Evolutionary conservation across 2,113 vertebrate genomes (phyloP).

Genomic region (Dunckerocampus dactyliophorus): DNA sequence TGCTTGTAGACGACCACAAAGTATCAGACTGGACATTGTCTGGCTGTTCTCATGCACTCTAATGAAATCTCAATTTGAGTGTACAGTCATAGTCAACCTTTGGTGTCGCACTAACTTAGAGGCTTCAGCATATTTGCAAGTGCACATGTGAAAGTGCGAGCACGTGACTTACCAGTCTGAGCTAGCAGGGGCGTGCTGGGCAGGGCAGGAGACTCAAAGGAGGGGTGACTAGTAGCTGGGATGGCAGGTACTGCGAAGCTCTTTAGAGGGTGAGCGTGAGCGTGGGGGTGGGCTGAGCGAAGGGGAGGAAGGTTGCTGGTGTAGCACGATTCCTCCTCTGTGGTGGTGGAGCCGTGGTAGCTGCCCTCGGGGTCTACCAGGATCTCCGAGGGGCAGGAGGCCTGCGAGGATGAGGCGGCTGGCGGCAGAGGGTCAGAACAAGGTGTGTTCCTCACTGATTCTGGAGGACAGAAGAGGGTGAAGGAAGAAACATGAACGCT

Average conservation of each 20-base stretch:
- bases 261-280: constrained; percentile 90
- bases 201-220: constrained; percentile 81
- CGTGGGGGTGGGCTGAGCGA: constrained; percentile 83
- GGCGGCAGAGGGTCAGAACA: constrained; percentile 85
- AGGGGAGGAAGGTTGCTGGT: constrained; percentile 75
- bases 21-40: no score
- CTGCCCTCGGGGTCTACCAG: constrained; percentile 81
- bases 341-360: constrained; percentile 79
- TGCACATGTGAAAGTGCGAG: neutral
- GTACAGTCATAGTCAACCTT: neutral
- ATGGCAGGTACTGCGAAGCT: constrained; percentile 91
- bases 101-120: neutral
- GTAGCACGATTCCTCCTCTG: constrained; percentile 87
- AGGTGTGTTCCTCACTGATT: constrained; percentile 91
- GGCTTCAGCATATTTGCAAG: no score
- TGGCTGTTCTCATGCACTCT: no score
- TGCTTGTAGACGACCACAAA: no score
- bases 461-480: constrained; percentile 60
- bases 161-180: constrained; percentile 81
- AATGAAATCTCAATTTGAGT: neutral
- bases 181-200: constrained; percentile 88
- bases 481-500: neutral
- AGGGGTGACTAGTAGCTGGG: constrained; percentile 63
- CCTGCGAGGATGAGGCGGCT: constrained; percentile 72
- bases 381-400: constrained; percentile 80